Conservation (phyloP, 2,113 vertebrate species). For the Calyptommatus sinebrachiatus region DNA sequence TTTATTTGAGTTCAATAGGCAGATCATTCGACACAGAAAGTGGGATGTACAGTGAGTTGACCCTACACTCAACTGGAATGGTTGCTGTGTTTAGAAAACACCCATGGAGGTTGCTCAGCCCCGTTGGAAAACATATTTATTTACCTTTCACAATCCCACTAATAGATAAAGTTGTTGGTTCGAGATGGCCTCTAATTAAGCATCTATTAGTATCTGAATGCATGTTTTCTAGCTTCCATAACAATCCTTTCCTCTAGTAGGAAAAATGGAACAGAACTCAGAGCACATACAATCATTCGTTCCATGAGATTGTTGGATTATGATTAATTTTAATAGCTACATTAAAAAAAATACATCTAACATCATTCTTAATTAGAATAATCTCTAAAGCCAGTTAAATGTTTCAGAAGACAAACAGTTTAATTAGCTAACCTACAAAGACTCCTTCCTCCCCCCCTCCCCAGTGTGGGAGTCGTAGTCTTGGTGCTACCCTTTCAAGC, state of each 20-base stretch:
- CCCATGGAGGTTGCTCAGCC: conserved; percentile 3
- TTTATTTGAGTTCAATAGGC: conserved; percentile 47
- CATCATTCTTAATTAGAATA: conserved; percentile 84
- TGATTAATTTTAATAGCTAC: conserved; percentile 83
- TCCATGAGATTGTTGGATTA: conserved; percentile 74
- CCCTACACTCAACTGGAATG: neutral
- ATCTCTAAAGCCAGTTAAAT: conserved; percentile 91
- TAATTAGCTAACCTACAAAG: conserved; percentile 92
- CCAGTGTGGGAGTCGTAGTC: conserved; percentile 79
- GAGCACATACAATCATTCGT: conserved; percentile 71
- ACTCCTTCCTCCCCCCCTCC: conserved; percentile 77
- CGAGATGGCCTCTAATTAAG: conserved; percentile 51
- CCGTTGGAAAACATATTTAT: conserved; percentile 47
- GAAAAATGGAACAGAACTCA: conserved; percentile 60
- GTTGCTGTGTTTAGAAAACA: conserved; percentile 32
- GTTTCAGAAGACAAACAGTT: conserved; percentile 93
- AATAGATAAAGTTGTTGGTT: conserved; percentile 53
- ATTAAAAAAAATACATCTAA: conserved; percentile 82
- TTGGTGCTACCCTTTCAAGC: conserved; percentile 96
- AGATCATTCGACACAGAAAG: conserved; percentile 32
- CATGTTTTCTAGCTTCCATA: conserved; percentile 39
- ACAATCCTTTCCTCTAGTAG: conserved; percentile 53
- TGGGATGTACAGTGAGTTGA: conserved; percentile 48
- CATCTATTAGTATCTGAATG: conserved; percentile 42
- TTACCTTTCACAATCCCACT: conserved; percentile 44